Evolutionary conservation across 2,797 vertebrate species (phyloP).

Genomic region (Falco novaeseelandiae): DNA sequence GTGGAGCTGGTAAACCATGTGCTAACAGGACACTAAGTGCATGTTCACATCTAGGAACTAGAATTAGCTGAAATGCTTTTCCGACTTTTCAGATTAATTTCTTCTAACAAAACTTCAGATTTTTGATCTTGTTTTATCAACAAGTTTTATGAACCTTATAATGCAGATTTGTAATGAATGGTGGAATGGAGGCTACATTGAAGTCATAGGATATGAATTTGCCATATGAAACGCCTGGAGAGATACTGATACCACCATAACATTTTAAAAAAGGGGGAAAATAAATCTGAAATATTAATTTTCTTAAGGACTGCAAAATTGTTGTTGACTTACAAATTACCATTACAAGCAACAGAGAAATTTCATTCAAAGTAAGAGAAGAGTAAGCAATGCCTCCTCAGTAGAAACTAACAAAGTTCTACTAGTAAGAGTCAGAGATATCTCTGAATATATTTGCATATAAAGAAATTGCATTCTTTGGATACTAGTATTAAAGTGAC

Average conservation of each 20-base stretch:
- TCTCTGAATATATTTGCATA: neutral
- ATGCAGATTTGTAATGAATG: neutral
- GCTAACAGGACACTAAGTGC: neutral
- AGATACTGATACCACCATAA: rapidly evolving
- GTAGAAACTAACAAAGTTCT: neutral
- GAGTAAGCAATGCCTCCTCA: neutral
- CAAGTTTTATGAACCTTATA: neutral
- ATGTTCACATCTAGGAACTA: neutral
- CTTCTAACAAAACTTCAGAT: neutral
- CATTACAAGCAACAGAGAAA: neutral
- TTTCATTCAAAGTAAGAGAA: neutral
- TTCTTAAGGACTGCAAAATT: neutral
- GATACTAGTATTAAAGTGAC: neutral
- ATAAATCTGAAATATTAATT: neutral
- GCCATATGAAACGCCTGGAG: neutral
- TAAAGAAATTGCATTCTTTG: neutral
- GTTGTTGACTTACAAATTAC: neutral
- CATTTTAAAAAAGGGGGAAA: neutral
- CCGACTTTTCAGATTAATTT: neutral
- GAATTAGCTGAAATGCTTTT: neutral
- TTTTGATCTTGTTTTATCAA: neutral
- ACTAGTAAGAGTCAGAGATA: neutral
- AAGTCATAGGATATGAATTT: neutral
- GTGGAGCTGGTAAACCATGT: neutral
- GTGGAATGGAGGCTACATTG: rapidly evolving